Base-by-base conservation (phyloP, 1,140 invertebrate species). In the Dendrolimus kikuchii region DNA sequence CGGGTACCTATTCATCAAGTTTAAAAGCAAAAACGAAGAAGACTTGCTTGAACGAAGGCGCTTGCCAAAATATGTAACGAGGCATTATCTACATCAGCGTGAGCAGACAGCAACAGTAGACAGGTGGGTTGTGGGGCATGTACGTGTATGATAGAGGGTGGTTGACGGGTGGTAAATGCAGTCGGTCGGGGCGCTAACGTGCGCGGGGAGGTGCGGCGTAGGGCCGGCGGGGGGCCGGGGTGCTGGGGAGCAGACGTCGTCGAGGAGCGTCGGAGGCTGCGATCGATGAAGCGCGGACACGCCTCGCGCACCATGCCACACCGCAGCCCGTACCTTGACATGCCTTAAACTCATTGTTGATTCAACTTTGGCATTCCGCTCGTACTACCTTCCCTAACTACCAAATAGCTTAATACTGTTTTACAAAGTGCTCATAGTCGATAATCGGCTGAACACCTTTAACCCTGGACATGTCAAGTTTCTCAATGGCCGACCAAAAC, bases 231-330 rank as follows among this genome's bases (percentile, higher is more conserved):
- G 57, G 40, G 54, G 55, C 53, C 43, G 45, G 63, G 66, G 57
- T 51, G 65, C 55, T 61, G 66, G 67, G 72, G 71, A 60, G 74
- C 66, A 76, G 81, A 79, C 78, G 79, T 80, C 81, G 81, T 81
- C 78, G 81, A 81, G 77, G 62, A 85, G 73, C 71, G 74, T 72
- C 69, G 77, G 81, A 85, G 68, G 78, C 80, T 86, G 80, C 82
- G 82, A 86, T 86, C 82, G 82, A 86, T 86, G 82, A 74, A 82
- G 79, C 81, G 81, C 80, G 79, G 80, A 82, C 80, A 83, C 80
- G 82, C 82, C 82, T 86, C 76, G 82, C 82, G 81, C 81, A 75
- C 71, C 50, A 55, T 68, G 60, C 69, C 69, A 59, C 23, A 10
- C 50, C 37, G 45, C 67, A 62, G 55, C 64, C 64, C 66, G 66